Base-by-base conservation (phyloP, 1,140 invertebrate species). In the Heliconius melpomene region DNA sequence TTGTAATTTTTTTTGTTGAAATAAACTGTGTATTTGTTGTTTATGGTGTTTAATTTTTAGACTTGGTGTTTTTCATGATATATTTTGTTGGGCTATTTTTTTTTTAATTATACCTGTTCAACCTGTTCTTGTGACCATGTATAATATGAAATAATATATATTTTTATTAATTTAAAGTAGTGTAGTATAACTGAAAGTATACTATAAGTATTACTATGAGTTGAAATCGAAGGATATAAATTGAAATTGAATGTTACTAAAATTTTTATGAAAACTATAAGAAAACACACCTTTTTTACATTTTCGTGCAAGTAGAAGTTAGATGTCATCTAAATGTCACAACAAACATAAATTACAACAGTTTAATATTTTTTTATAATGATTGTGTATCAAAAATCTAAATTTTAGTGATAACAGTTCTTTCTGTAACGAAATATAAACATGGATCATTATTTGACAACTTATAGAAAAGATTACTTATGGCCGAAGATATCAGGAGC, bases 381-480 rank as follows among this genome's bases (percentile, higher is more conserved):
- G 23, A 7, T 70, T 76, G 40, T 26, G 11, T 70, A 72, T 18
- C 6, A 74, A 18, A 40, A 74, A 29, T 66, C 23, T 16, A 82
- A 82, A 82, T 79, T 82, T 38, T 73, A 73, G 76, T 80, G 52
- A 84, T 78, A 71, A 70, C 18, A 20, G n/a, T 23, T n/a, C 38
- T 16, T 36, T 54, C 1, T 16, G 5, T 7, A 78, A 79, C 70
- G 72, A 57, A 75, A 74, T 79, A 66, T 29, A 74, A 88, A 6
- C 8, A 93, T 94, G 91, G 95, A 96, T 86, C 95, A 95, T 79
- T 96, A 95, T 81, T 85, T 95, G 29, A 95, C 95, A 0, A 96
- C 95, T 6, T 96, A 96, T 83, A 89, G 94, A 57, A 95, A 95
- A 82, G 95, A 96, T 84, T 96, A 95, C 76, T 79, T 95, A 11